Conservation (phyloP, 2,113 vertebrate species). For the Copsychus sechellarum region DNA sequence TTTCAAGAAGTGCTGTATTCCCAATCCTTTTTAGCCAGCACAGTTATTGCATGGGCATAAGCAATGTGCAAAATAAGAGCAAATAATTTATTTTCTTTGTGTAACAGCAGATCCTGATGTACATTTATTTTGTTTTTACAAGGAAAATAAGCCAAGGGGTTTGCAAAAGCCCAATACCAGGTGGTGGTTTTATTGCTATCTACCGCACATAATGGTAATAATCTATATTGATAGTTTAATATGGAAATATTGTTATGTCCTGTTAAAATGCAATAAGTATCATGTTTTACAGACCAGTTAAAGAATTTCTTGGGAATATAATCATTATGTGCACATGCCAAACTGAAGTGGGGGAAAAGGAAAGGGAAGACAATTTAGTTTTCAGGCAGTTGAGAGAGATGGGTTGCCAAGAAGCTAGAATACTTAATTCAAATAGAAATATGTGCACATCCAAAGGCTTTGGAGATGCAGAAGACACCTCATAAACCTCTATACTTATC, state of each 20-base stretch:
- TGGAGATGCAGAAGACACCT: slow-evolving; percentile 12
- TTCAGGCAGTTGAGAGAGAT: neutral
- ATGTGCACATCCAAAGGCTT: neutral
- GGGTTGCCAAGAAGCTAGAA: neutral
- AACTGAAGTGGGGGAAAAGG: neutral
- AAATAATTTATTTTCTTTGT: neutral
- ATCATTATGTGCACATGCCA: neutral
- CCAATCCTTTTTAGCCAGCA: neutral
- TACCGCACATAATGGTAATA: slow-evolving; percentile 29
- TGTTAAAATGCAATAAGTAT: slow-evolving; percentile 14
- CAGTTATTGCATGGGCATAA: neutral
- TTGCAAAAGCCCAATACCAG: slow-evolving; percentile 5
- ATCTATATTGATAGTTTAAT: slow-evolving; percentile 4
- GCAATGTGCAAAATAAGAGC: neutral
- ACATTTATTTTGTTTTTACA: slow-evolving; percentile 36
- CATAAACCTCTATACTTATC: neutral
- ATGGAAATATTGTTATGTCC: neutral
- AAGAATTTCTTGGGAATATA: slow-evolving; percentile 10
- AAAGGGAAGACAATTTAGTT: neutral
- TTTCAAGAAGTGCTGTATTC: neutral
- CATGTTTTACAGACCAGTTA: slow-evolving; percentile 20
- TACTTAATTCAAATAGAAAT: neutral
- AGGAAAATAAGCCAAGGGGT: slow-evolving; percentile 11
- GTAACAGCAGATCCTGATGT: neutral
- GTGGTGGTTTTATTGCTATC: slow-evolving; percentile 49